Percentiles rank a stretch among this genome's conserved stretches.
Evolutionary conservation across 2,888 invertebrate genomes (phyloP).

Genomic region (Heliconius hortense): DNA sequence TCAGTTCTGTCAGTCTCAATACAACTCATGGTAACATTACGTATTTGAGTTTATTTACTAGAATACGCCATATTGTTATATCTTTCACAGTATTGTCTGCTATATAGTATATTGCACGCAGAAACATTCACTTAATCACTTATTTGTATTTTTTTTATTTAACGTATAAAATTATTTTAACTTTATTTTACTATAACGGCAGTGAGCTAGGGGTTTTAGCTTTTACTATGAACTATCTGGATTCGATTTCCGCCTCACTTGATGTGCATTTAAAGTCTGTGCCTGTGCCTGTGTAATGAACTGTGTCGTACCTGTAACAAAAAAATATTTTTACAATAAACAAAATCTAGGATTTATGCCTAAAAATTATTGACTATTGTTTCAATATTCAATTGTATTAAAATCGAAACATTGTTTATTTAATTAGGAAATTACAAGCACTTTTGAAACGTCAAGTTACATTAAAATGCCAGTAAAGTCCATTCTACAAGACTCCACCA

Average conservation of each 20-base stretch:
- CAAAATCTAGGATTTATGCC: background rate
- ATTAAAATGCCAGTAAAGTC: too few species aligned
- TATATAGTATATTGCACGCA: conserved; percentile 52
- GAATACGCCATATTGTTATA: background rate
- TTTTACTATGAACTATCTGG: conserved; percentile 76
- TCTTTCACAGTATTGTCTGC: conserved; percentile 40
- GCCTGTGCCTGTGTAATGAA: conserved; percentile 74
- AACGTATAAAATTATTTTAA: conserved; percentile 56
- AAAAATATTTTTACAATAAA: background rate
- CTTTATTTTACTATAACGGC: conserved; percentile 57
- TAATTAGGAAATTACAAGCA: too few species aligned
- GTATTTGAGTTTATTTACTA: conserved; percentile 32
- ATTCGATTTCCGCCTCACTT: conserved; percentile 78
- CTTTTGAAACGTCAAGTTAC: too few species aligned
- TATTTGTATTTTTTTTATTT: conserved; percentile 53
- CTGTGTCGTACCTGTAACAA: conserved; percentile 67
- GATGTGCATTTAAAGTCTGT: conserved; percentile 69
- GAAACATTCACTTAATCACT: conserved; percentile 48
- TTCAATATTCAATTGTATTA: too few species aligned
- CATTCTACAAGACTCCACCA: too few species aligned
- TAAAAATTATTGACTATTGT: too few species aligned
- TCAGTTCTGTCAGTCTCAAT: conserved; percentile 45
- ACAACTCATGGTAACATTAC: conserved; percentile 40
- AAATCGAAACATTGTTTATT: too few species aligned
- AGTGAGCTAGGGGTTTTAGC: conserved; percentile 48